Base-by-base conservation (phyloP, 2,888 invertebrate genomes). In the Caenorhabditis sp. region DNA sequence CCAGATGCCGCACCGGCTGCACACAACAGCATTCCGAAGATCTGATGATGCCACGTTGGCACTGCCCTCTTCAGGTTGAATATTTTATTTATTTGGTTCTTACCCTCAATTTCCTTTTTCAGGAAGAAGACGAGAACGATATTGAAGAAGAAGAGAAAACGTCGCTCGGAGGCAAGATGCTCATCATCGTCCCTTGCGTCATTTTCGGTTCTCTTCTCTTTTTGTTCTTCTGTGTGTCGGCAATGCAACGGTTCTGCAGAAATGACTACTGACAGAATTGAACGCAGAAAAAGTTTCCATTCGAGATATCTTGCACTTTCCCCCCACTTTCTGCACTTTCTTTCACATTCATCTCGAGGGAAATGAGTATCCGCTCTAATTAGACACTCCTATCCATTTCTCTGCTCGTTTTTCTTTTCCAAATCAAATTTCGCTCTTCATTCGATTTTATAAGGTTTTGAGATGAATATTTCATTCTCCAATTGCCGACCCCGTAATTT, bases 11-110 rank as follows among this genome's bases (percentile, higher is more conserved):
- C 9, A 83, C 76, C 15, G 68, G 77, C 13, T 86, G 86, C 50
- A 85, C 82, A n/a, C 86, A 86, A 61, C 86, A 86, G 47, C 86
- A 86, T 51, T 86, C 86, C 0, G 86, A 86, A 64, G 86, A 86
- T 37, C 65, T 86, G 18, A 86, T 86, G 86, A 86, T 86, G 86
- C 85, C 86, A 3, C 62, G 86, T 40, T 86, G 86, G 86, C 82
- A 83, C 40, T 86, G 86, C 40, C 84, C 86, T 8, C 47, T 83
- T 24, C 86, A 86, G 84, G 86, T 86, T 62, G 8, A 40, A 15
- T 18, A 0, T 37, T 53, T 53, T 32, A 11, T 18, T 22, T 6
- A 22, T 26, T 51, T 44, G 24, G 35, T 56, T 60, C 6, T 24
- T 35, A 60, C 11, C 37, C 20, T 13, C 32, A n/a, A n/a, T n/a